Evolutionary conservation across 2,888 invertebrate species (phyloP), one percentile per base, ranked within the genome.

Genomic region (Brenthis hecate): DNA sequence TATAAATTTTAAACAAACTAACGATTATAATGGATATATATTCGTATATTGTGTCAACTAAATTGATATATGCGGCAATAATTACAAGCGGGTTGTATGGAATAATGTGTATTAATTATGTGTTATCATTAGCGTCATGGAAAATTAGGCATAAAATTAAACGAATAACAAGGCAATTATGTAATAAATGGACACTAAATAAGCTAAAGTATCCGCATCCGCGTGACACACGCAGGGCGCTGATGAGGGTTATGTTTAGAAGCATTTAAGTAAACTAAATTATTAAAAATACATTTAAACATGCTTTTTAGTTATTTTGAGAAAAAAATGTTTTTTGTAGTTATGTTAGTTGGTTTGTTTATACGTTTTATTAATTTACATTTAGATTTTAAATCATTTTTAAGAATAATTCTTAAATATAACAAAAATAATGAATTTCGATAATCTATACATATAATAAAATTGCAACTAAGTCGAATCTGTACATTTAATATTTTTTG

Each of bases 91-190:
- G 50, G 16, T 11, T 19, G 19, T 19, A 14, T 16, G 62, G 19
- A 23, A 23, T 62, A 14, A 43, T 54, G 14, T 8, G 1, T 11
- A 11, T 43, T 43, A 43, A 43, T 43, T 43, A 43, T 28, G 28
- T 28, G 36, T 6, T 50, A 50, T 58, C 58, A 58, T 48, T 58
- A 58, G n/a, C 58, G 48, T 58, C 58, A 58, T 58, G 36, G 28
- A 48, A 48, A 48, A 58, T 58, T 48, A 48, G 58, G 28, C 58
- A 23, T 48, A 58, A 58, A 58, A 48, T 48, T 23, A 48, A 23
- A 48, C 48, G 28, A 28, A n/a, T 58, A 58, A 58, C 28, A 28
- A 48, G 48, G 48, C 28, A 11, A 58, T 58, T 58, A 43, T 43
- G 36, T 48, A 48, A 58, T 58, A 58, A 58, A 58, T 58, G 48